Base-by-base conservation (phyloP, 1,140 invertebrate species). In the Trichonephila inaurata region DNA sequence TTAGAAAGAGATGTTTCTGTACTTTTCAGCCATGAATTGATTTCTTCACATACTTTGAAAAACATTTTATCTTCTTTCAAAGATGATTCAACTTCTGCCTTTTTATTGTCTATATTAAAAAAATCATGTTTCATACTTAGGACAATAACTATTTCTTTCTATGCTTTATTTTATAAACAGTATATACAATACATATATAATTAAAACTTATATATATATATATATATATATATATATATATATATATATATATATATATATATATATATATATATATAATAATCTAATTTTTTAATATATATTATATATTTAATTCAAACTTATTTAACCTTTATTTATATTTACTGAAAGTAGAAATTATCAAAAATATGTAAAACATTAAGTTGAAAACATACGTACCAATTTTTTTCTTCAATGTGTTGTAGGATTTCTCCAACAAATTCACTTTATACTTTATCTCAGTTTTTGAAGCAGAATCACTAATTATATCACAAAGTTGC, bases 371-470 rank as follows among this genome's bases (percentile, higher is more conserved):
- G 28, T 69, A 69, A 66, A 44, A 66, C 8, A 24, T 19, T 33
- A 40, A 82, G 28, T 1, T 44, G 40, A 28, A 44, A 85, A 85
- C 28, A 66, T 51, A 94, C 94, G 98, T 97, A 94, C 95, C 94
- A 28, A 99, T 95, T 96, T 99, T 98, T 96, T 98, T 97, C 95
- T 98, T 98, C 90, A 98, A 96, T 62, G 97, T 97, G 94, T 97
- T 97, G 95, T 98, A 98, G 95, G 98, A 97, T 86, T 98, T 97
- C 18, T 97, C 97, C 33, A 98, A 97, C 7, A 97, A 97, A 0
- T 97, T 96, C 40, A 99, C 96, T 95, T 99, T 99, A 83, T 97
- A 97, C 96, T 98, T 98, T 88, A 99, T 98, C 95, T 99, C 98
- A 33, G 97, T 97, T 94, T 98, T 97, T 0, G 98, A 98, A 0